These are phyloP conservation scores for Hololepta plana DNA, from an alignment of 2,888 invertebrate species.

Conservation along the genomic window DNA sequence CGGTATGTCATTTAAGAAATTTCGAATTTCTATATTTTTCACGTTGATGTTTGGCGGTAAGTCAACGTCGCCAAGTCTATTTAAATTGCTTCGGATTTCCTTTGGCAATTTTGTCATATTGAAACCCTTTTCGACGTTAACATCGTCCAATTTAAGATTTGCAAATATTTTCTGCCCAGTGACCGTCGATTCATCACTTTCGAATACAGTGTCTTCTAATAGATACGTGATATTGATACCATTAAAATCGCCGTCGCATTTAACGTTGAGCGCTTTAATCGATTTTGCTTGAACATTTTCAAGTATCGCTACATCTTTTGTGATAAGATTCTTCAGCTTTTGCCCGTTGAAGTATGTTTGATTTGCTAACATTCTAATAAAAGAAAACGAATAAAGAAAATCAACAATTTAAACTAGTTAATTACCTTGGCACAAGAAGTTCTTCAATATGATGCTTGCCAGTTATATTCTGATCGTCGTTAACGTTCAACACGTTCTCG, in stretches of 20 bases:
- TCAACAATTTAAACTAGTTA: too few species aligned
- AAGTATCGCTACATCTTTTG: too few species aligned
- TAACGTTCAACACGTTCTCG: constrained; percentile 22
- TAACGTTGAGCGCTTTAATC: not conserved
- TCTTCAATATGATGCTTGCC: too few species aligned
- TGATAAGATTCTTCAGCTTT: too few species aligned
- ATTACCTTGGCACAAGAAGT: too few species aligned
- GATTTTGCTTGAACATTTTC: not conserved
- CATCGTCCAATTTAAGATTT: constrained; percentile 14
- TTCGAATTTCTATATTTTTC: constrained; percentile 24
- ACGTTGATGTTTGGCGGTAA: constrained; percentile 17
- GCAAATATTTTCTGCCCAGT: constrained; percentile 17
- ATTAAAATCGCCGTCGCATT: not conserved
- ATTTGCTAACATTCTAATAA: too few species aligned
- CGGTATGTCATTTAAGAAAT: constrained; percentile 25
- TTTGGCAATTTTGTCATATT: not conserved
- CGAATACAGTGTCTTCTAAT: constrained; percentile 7
- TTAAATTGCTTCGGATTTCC: constrained; percentile 8
- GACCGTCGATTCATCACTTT: not conserved
- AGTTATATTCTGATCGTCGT: constrained; percentile 28
- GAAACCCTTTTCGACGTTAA: constrained; percentile 13
- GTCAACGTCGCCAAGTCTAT: constrained; percentile 7
- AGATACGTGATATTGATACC: constrained; percentile 1
- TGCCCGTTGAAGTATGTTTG: too few species aligned
- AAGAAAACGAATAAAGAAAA: too few species aligned